A percentile compares a stretch with the other conserved stretches of the same genome.
Evolutionary conservation across 2,113 vertebrate genomes (phyloP).

Genomic region (Aleadryas rufinucha): DNA sequence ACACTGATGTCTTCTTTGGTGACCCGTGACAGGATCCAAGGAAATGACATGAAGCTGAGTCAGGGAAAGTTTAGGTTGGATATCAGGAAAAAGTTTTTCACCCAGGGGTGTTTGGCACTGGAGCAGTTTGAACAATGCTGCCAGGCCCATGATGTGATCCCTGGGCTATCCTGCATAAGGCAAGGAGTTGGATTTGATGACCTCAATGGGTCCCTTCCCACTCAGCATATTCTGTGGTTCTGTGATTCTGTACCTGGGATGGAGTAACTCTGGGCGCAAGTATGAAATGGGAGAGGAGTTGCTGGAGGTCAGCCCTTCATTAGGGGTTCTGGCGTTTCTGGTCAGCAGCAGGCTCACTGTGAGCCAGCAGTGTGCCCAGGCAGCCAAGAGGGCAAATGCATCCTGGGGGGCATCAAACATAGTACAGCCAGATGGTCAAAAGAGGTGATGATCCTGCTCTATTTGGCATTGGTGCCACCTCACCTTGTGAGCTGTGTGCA

Average conservation of each 20-base stretch:
- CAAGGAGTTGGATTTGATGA: neutral
- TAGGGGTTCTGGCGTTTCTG: neutral
- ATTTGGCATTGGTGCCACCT: neutral
- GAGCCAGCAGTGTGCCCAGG: neutral
- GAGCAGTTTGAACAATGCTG: neutral
- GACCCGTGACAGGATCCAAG: accelerated
- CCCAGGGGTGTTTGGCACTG: neutral
- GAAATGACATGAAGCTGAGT: neutral
- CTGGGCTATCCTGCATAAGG: neutral
- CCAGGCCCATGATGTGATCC: neutral
- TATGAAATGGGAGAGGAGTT: neutral
- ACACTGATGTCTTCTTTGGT: neutral
- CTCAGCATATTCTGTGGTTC: neutral
- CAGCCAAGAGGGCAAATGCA: neutral
- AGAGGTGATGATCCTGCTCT: neutral
- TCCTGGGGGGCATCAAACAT: neutral
- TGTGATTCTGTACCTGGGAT: too few species aligned
- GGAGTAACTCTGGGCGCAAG: neutral
- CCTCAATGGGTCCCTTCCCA: neutral
- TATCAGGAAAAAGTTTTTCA: neutral
- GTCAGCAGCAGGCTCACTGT: neutral
- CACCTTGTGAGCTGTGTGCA: neutral
- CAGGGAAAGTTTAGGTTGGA: neutral
- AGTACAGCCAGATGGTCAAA: neutral
- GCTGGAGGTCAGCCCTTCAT: neutral